Conservation (phyloP, 2,113 vertebrate genomes). For the Stomatorhinus ivindoensis region DNA sequence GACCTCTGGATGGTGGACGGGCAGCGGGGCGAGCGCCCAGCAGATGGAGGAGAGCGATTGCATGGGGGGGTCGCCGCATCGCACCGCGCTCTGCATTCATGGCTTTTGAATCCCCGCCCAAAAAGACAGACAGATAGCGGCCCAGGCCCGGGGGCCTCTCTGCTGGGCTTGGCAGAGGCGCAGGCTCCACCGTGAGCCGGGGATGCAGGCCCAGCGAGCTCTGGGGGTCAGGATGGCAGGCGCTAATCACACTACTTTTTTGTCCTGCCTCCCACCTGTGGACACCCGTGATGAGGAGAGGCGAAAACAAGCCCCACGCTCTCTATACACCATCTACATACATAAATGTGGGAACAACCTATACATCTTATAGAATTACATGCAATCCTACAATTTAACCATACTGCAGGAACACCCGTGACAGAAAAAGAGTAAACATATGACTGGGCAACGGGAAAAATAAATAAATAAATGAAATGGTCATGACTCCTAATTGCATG, state of each 20-base stretch:
- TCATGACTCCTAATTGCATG: background rate
- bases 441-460: background rate
- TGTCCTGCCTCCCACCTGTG: constrained; percentile 22
- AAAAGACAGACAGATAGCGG: constrained; percentile 19
- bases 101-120: constrained; percentile 17
- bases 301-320: background rate
- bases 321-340: background rate
- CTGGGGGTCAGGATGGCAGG: background rate
- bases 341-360: background rate
- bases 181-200: background rate
- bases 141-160: constrained; percentile 4
- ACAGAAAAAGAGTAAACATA: background rate
- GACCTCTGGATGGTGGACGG: constrained; percentile 1
- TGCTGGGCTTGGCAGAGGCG: constrained; percentile 12
- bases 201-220: constrained; percentile 1
- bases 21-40: constrained; percentile 6
- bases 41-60: constrained; percentile 22
- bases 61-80: background rate
- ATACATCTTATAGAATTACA: background rate
- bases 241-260: constrained; percentile 3
- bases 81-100: constrained; percentile 4
- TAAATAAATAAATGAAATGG: background rate
- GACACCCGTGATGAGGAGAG: background rate
- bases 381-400: background rate
- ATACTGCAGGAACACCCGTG: background rate